A percentile compares a stretch with the other conserved stretches of the same genome.
Evolutionary conservation across 2,888 invertebrate genomes (phyloP).

Genomic region (Psylliodes chrysocephalus): DNA sequence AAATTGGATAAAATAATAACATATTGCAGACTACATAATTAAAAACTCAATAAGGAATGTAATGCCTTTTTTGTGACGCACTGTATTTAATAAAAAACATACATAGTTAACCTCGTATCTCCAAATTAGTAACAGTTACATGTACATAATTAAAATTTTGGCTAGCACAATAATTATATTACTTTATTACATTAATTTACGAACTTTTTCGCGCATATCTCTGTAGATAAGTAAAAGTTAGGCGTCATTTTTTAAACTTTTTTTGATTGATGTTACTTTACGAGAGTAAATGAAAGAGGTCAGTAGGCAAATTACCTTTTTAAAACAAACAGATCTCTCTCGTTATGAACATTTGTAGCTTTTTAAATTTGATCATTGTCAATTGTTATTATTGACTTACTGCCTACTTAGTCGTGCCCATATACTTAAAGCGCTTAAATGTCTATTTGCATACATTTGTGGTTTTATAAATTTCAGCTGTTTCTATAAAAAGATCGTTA

Average conservation of each 20-base stretch:
- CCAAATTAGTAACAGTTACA: no score
- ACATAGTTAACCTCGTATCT: no score
- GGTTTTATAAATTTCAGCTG: no score
- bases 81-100: no score
- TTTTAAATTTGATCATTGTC: constrained; percentile 14
- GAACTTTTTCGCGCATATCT: background rate
- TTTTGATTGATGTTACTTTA: constrained; percentile 18
- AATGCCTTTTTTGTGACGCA: no score
- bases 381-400: constrained; percentile 20
- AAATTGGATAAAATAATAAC: no score
- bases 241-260: constrained; percentile 16
- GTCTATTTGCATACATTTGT: constrained; percentile 1
- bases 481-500: no score
- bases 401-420: constrained; percentile 4
- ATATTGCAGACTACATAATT: no score
- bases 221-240: constrained; percentile 13
- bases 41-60: no score
- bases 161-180: no score
- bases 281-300: constrained; percentile 33
- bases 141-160: no score
- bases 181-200: constrained; percentile 10
- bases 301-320: constrained; percentile 38
- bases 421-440: background rate
- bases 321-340: constrained; percentile 33
- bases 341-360: constrained; percentile 17